Evolutionary conservation across 2,888 invertebrate genomes (phyloP).

Genomic region (Sinopyrophorus schimmeli): DNA sequence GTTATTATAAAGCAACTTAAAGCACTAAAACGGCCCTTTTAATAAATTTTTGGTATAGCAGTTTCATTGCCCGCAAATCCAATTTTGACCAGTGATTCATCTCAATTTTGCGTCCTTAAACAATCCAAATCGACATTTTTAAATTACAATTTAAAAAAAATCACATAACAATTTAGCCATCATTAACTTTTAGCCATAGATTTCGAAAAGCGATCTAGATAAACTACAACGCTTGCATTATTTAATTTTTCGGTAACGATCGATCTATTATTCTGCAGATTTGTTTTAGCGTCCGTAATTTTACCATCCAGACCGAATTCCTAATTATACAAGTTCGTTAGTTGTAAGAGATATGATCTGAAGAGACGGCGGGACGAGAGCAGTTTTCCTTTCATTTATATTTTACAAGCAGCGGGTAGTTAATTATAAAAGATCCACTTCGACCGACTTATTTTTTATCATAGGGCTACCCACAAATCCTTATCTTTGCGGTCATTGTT

Average conservation of each 20-base stretch:
- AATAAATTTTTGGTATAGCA: too few species aligned
- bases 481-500: slow-evolving; percentile 22
- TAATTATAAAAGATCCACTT: slow-evolving; percentile 34
- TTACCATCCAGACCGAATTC: slow-evolving; percentile 26
- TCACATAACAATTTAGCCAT: too few species aligned
- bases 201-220: too few species aligned
- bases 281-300: slow-evolving; percentile 16
- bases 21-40: too few species aligned
- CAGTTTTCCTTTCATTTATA: slow-evolving; percentile 32
- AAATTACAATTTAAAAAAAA: background rate
- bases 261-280: slow-evolving; percentile 5
- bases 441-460: slow-evolving; percentile 11
- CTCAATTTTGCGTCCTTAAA: background rate
- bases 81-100: background rate
- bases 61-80: too few species aligned
- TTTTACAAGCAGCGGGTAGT: slow-evolving; percentile 37
- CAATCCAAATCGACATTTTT: background rate
- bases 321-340: slow-evolving; percentile 33
- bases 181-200: too few species aligned
- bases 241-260: slow-evolving; percentile 4
- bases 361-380: slow-evolving; percentile 29
- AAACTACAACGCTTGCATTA: too few species aligned
- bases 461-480: slow-evolving; percentile 7
- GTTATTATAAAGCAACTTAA: too few species aligned
- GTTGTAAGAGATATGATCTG: slow-evolving; percentile 31